Percentiles rank a stretch among this genome's conserved stretches.
phyloP scores from a whole-genome alignment of 2,888 invertebrate species.

The Andrena bucephala region DNA sequence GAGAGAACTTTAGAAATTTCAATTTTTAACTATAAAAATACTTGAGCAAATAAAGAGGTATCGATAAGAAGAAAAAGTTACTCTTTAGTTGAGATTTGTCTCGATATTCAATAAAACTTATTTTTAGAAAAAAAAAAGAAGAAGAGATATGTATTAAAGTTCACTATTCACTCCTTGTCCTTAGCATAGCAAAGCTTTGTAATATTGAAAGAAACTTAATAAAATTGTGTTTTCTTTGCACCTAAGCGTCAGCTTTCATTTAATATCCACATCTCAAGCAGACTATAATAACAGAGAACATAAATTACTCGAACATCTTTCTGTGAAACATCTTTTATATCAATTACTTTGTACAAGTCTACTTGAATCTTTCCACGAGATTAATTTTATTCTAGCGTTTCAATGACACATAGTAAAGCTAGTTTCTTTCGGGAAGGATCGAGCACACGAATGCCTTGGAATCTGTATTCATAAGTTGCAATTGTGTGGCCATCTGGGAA shows the following conservation, averaged over 20 bases:
- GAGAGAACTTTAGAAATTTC: constrained; percentile 63
- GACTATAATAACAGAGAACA: neutral
- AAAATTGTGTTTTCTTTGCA: constrained; percentile 13
- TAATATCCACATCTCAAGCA: neutral
- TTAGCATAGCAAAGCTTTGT: constrained; percentile 37
- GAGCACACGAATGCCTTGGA: constrained; percentile 74
- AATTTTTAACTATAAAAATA: constrained; percentile 69
- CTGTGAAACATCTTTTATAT: neutral
- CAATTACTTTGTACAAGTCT: constrained; percentile 3
- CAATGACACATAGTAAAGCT: neutral
- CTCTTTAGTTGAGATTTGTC: constrained; percentile 73
- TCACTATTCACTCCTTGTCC: constrained; percentile 37
- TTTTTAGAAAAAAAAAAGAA: constrained; percentile 59
- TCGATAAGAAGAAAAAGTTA: constrained; percentile 60
- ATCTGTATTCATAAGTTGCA: constrained; percentile 86
- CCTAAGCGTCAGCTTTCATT: neutral
- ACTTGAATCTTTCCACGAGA: neutral
- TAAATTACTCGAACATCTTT: constrained; percentile 9
- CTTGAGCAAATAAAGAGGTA: constrained; percentile 71
- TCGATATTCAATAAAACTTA: constrained; percentile 74
- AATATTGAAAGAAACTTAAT: constrained; percentile 35
- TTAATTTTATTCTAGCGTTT: constrained; percentile 2
- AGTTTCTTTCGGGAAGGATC: constrained; percentile 54
- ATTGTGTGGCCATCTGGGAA: constrained; percentile 97
- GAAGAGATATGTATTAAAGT: constrained; percentile 25